Evolutionary conservation across 92 coral and sea anemone genomes (phyloP).

Genomic region (Muricea muricata): DNA sequence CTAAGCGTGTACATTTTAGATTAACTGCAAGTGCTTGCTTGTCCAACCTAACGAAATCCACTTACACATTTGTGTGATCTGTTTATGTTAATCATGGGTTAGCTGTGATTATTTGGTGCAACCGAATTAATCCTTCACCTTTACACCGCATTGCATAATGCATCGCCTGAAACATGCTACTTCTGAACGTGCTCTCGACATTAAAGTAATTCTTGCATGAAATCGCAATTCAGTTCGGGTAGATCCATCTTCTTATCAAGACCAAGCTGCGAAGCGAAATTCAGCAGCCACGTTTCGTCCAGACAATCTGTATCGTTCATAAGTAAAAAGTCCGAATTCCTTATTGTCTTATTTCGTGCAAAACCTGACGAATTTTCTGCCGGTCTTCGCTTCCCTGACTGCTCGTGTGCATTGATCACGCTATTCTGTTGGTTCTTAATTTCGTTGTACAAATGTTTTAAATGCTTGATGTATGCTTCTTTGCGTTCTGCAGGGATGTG

Average conservation of each 20-base stretch:
- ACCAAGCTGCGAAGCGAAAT: constrained; percentile 29
- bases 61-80: not conserved
- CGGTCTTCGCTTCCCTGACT: constrained; percentile 6
- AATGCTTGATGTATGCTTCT: not conserved
- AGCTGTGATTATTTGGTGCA: not conserved
- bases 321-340: constrained; percentile 13
- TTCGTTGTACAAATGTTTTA: constrained; percentile 10
- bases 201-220: constrained; percentile 14
- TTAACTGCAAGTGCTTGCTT: too few species aligned
- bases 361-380: not conserved
- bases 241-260: constrained; percentile 31
- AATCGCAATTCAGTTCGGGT: constrained; percentile 25
- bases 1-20: too few species aligned
- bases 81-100: not conserved
- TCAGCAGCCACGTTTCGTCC: constrained; percentile 41
- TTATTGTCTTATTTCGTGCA: not conserved
- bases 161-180: not conserved
- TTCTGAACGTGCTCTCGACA: not conserved
- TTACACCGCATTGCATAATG: not conserved
- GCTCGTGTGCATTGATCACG: constrained; percentile 15
- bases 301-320: constrained; percentile 26
- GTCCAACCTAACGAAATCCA: not conserved
- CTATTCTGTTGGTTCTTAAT: constrained; percentile 29
- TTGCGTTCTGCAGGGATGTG: constrained; percentile 14
- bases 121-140: not conserved